phyloP scores from a whole-genome alignment of 1,140 invertebrate genomes.

The Atta cephalotes region DNA sequence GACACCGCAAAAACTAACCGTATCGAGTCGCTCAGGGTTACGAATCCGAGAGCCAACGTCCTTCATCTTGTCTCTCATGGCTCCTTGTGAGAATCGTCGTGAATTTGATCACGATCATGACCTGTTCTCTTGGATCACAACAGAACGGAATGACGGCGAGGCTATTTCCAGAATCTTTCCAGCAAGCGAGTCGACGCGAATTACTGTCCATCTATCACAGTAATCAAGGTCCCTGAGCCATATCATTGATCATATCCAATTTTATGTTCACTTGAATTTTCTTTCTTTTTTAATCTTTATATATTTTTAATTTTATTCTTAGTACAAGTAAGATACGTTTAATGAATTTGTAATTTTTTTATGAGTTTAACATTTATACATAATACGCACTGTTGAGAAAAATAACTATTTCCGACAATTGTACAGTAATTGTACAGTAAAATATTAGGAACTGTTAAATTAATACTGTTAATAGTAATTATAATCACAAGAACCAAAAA shows the following conservation, averaged over 20 bases:
- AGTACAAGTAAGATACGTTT: background rate
- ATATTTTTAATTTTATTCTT: constrained; percentile 3
- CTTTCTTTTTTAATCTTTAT: constrained; percentile 8
- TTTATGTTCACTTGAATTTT: constrained; percentile 14
- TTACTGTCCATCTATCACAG: constrained; percentile 28
- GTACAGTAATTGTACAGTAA: too few relatives aligned
- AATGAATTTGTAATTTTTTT: background rate
- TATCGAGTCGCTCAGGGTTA: constrained; percentile 68
- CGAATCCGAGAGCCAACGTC: constrained; percentile 53
- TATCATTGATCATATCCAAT: constrained; percentile 36
- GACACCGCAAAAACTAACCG: constrained; percentile 80
- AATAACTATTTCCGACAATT: too few relatives aligned
- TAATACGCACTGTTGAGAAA: background rate
- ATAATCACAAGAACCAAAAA: too few relatives aligned
- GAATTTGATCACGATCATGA: constrained; percentile 72
- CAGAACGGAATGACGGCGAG: constrained; percentile 36
- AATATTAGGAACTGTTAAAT: too few relatives aligned
- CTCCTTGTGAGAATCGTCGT: constrained; percentile 62
- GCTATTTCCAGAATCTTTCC: constrained; percentile 38
- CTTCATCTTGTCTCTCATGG: constrained; percentile 68
- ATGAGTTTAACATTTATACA: background rate
- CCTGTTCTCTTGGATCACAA: constrained; percentile 40
- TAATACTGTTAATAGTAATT: too few relatives aligned
- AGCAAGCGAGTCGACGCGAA: constrained; percentile 15
- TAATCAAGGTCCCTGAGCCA: constrained; percentile 23